Evolutionary conservation across 2,113 vertebrate species (phyloP).

Genomic region (Cyrtonyx montezumae): DNA sequence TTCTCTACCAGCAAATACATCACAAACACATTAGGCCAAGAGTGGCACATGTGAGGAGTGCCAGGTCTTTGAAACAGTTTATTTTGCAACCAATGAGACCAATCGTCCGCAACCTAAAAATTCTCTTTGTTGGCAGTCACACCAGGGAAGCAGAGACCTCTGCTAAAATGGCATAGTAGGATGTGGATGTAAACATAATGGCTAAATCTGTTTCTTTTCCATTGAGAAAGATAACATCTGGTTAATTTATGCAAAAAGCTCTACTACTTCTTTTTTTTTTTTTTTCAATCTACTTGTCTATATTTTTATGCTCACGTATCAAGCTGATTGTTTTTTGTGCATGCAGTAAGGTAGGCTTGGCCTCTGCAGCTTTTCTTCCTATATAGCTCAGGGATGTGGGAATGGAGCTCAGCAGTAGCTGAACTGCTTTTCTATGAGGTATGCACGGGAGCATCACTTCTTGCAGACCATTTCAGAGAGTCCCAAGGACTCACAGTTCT

Average conservation of each 20-base stretch:
- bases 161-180: not conserved
- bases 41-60: slow-evolving; percentile 29
- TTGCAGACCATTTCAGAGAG: not conserved
- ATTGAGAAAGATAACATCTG: not conserved
- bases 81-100: slow-evolving; percentile 61
- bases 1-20: slow-evolving; percentile 56
- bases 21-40: slow-evolving; percentile 38
- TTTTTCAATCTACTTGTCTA: not conserved
- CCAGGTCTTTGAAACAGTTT: slow-evolving; percentile 62
- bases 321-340: not conserved
- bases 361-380: not conserved
- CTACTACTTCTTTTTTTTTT: not conserved
- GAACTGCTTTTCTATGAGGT: not conserved
- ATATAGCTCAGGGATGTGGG: no score
- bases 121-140: slow-evolving; percentile 20
- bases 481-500: not conserved
- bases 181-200: slow-evolving; percentile 6
- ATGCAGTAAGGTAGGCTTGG: not conserved
- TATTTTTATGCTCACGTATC: not conserved
- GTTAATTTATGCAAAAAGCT: not conserved
- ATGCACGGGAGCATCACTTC: not conserved
- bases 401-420: not conserved
- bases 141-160: not conserved
- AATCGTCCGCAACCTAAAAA: slow-evolving; percentile 33
- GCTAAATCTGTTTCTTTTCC: not conserved